A percentile compares a stretch with the other conserved stretches of the same genome.
Evolutionary conservation across 2,113 vertebrate species (phyloP).

Genomic region (Prinia subflava): DNA sequence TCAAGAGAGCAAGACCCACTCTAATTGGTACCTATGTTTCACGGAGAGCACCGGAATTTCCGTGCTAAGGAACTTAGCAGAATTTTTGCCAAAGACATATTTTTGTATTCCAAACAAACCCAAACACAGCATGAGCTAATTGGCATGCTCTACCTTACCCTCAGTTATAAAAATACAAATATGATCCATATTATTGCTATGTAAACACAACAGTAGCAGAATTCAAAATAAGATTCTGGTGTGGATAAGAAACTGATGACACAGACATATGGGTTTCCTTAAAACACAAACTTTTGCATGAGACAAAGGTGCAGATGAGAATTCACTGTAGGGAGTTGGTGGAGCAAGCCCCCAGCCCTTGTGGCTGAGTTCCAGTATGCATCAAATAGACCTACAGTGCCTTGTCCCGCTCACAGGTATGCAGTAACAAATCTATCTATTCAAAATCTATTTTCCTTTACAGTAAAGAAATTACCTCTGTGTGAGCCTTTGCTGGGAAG

Average conservation of each 20-base stretch:
- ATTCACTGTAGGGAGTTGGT: background rate
- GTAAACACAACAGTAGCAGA: background rate
- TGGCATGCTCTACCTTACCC: background rate
- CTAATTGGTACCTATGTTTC: background rate
- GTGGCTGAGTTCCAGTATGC: background rate
- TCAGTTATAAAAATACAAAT: background rate
- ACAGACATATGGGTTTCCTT: background rate
- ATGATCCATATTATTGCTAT: background rate
- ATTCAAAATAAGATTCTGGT: background rate
- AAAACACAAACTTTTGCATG: background rate
- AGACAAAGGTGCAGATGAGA: background rate
- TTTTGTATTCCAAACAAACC: background rate
- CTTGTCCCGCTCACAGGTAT: background rate
- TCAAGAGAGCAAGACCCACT: background rate
- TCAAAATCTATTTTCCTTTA: background rate
- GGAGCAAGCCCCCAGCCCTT: background rate
- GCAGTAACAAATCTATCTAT: background rate
- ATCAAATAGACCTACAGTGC: background rate
- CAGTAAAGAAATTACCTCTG: background rate
- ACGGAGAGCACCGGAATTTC: background rate
- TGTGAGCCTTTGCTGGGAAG: background rate
- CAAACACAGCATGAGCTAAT: background rate
- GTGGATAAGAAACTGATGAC: background rate
- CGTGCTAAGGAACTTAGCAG: background rate
- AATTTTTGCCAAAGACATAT: background rate